Conservation (phyloP, 1,140 invertebrate species). For the Drosophila varians region DNA sequence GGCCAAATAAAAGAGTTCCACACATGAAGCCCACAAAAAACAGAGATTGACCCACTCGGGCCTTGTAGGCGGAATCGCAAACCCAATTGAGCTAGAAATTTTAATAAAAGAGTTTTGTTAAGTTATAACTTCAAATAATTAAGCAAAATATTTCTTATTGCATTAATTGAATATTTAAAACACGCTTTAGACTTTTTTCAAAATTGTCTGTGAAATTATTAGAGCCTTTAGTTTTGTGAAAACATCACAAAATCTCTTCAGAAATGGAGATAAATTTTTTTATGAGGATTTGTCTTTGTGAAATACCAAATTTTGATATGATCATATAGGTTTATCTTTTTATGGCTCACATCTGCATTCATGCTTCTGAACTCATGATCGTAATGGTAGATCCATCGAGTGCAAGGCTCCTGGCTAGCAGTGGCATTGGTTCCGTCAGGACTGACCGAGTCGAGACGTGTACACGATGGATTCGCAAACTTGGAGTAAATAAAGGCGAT, state of each 20-base stretch:
- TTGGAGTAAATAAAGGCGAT: constrained; percentile 57
- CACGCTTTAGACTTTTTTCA: not conserved
- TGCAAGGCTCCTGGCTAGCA: constrained; percentile 63
- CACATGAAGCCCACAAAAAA: constrained; percentile 86
- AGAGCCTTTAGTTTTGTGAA: not conserved
- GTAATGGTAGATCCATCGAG: constrained; percentile 84
- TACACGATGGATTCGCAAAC: constrained; percentile 63
- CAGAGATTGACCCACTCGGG: constrained; percentile 85
- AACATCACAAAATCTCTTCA: not conserved
- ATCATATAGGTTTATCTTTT: not conserved
- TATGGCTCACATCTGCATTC: constrained; percentile 84
- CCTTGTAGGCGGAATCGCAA: constrained; percentile 85
- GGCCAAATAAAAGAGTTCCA: constrained; percentile 85
- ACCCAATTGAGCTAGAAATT: constrained; percentile 85
- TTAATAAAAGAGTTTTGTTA: no score
- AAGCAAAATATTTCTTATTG: no score
- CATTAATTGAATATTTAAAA: no score
- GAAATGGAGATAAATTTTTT: not conserved
- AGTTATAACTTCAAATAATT: no score
- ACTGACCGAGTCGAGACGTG: constrained; percentile 47
- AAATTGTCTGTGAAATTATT: not conserved
- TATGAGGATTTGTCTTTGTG: not conserved
- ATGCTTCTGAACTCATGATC: constrained; percentile 84
- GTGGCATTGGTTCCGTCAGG: constrained; percentile 36
- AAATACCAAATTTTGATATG: not conserved